Evolutionary conservation across 2,113 vertebrate genomes (phyloP).

Genomic region (Saimiri boliviensis): DNA sequence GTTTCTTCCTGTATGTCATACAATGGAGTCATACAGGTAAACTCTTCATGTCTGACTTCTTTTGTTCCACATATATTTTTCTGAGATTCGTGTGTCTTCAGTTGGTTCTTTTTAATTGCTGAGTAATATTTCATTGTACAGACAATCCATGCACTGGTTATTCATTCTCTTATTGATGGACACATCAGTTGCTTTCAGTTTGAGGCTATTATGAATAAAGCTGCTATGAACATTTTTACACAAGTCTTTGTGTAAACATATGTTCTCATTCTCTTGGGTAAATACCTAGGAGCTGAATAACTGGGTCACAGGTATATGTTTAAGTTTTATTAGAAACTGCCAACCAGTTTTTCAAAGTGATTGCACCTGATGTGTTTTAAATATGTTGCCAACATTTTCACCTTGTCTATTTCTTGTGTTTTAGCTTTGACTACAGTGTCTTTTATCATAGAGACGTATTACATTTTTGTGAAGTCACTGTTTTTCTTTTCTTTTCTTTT

Average conservation of each 20-base stretch:
- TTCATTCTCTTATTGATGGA: not conserved
- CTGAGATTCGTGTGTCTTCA: not conserved
- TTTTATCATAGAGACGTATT: not conserved
- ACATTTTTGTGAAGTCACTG: not conserved
- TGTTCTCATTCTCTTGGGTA: not conserved
- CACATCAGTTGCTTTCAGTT: not conserved
- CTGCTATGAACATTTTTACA: not conserved
- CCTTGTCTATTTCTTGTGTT: not conserved
- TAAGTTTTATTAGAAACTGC: not conserved
- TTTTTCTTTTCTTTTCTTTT: not conserved
- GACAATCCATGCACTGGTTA: rapidly evolving
- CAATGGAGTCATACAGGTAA: not conserved
- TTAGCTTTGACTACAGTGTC: not conserved
- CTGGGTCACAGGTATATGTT: not conserved
- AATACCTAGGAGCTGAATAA: not conserved
- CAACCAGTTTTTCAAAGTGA: not conserved
- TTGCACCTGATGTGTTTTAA: not conserved
- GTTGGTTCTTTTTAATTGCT: not conserved
- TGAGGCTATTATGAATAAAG: not conserved
- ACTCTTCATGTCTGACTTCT: not conserved
- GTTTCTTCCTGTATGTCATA: not conserved
- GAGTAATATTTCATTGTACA: not conserved
- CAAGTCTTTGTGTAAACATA: not conserved
- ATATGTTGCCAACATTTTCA: not conserved
- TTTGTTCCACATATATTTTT: not conserved